Conservation (phyloP, 2,797 vertebrate genomes). For the Lacerta viridis region DNA sequence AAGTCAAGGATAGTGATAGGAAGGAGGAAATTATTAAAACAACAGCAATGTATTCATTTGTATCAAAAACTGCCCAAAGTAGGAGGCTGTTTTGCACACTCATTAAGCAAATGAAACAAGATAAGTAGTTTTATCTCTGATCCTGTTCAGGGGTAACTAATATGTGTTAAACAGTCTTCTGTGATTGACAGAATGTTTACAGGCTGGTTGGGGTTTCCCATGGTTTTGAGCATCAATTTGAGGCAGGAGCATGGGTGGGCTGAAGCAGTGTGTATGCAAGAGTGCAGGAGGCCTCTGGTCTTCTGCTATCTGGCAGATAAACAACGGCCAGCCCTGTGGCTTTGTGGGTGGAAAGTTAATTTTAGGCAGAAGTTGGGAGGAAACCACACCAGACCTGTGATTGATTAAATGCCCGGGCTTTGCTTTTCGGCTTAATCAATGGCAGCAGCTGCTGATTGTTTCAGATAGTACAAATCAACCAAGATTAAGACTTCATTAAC, state of each 20-base stretch:
- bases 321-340: neutral
- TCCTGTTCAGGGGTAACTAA: neutral
- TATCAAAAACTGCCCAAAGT: neutral
- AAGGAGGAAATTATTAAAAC: neutral
- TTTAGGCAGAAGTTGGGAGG: constrained; percentile 7
- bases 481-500: constrained; percentile 68
- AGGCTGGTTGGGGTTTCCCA: neutral
- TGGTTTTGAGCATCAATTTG: neutral
- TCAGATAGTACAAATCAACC: constrained; percentile 59
- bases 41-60: neutral
- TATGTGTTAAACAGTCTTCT: too few species aligned
- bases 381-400: neutral
- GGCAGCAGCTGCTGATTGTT: constrained; percentile 38
- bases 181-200: neutral
- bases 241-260: neutral
- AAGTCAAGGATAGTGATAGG: neutral
- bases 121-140: neutral
- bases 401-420: constrained; percentile 49
- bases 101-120: neutral
- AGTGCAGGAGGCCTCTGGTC: neutral
- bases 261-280: neutral
- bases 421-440: constrained; percentile 49
- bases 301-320: neutral
- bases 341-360: constrained; percentile 8
- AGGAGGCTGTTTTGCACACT: neutral